Percentiles rank a stretch among this genome's conserved stretches.
Conservation (phyloP, 2,888 invertebrate species). For the Cheilosia vernalis region DNA sequence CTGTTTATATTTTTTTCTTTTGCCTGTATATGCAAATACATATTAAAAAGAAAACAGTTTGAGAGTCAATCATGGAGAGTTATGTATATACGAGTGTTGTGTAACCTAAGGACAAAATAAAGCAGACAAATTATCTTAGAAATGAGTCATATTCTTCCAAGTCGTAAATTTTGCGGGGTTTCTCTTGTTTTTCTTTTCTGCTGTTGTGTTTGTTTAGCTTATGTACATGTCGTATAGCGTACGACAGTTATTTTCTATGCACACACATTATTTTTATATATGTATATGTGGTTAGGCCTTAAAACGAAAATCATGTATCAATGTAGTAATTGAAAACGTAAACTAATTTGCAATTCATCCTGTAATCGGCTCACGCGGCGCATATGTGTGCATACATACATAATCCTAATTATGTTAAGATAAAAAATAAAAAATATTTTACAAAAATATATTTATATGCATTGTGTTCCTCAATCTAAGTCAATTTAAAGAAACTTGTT, state of each 20-base stretch:
- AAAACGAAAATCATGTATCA: neutral
- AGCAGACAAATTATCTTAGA: neutral
- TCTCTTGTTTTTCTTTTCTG: neutral
- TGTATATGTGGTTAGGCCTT: neutral
- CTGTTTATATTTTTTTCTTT: slow-evolving; percentile 34
- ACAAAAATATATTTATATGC: slow-evolving; percentile 51
- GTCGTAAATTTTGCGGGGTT: neutral
- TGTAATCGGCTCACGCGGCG: neutral
- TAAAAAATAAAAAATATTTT: slow-evolving; percentile 40
- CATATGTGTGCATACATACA: slow-evolving; percentile 21
- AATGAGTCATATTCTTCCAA: neutral
- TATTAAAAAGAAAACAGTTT: neutral
- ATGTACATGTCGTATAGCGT: slow-evolving; percentile 12
- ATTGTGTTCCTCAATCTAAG: slow-evolving; percentile 33
- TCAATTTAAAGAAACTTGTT: slow-evolving; percentile 27
- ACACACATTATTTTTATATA: slow-evolving; percentile 4
- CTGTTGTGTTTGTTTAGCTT: neutral
- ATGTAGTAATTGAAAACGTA: neutral
- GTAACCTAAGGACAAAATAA: slow-evolving; percentile 1
- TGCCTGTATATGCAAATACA: slow-evolving; percentile 32
- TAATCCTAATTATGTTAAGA: slow-evolving; percentile 14
- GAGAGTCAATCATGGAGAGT: neutral
- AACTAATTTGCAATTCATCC: neutral
- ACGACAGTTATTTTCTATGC: slow-evolving; percentile 3
- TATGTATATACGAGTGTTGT: neutral